Conservation (phyloP, 2,888 invertebrate species). For the Caenorhabditis sp. region DNA sequence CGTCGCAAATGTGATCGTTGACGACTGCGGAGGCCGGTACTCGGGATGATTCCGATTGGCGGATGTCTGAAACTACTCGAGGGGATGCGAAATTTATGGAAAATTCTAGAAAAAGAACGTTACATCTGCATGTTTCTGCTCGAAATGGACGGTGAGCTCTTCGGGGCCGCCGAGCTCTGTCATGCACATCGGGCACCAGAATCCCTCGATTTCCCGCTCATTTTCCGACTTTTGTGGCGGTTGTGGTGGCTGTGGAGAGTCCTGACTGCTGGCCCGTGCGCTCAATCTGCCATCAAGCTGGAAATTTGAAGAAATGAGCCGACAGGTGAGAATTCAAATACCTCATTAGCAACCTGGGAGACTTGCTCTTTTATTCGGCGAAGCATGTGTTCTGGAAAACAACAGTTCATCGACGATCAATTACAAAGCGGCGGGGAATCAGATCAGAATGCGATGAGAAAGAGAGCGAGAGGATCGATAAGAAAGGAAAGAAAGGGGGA, state of each 20-base stretch:
- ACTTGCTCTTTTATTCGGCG: conserved; percentile 65
- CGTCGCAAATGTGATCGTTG: conserved; percentile 24
- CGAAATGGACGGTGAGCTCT: conserved; percentile 64
- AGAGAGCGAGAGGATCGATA: conserved; percentile 13
- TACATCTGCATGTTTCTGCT: conserved; percentile 57
- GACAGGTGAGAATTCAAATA: conserved; percentile 8
- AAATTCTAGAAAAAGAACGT: not conserved
- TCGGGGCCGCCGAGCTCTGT: conserved; percentile 61
- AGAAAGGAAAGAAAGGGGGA: conserved; percentile 12
- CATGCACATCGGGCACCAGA: conserved; percentile 80
- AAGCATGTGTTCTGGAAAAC: conserved; percentile 61
- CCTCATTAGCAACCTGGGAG: conserved; percentile 68
- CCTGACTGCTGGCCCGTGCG: conserved; percentile 28
- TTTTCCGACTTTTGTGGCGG: conserved; percentile 15
- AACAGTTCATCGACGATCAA: conserved; percentile 47
- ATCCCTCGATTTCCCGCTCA: conserved; percentile 80
- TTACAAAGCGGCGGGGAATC: conserved; percentile 11
- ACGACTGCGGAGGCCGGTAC: conserved; percentile 13
- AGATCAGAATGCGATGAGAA: conserved; percentile 9
- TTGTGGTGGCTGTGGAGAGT: conserved; percentile 18
- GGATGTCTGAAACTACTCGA: conserved; percentile 39
- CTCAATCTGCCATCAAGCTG: conserved; percentile 59
- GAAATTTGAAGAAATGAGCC: conserved; percentile 21
- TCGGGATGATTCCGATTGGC: conserved; percentile 34
- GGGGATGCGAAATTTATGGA: not conserved